Evolutionary conservation across 2,888 invertebrate genomes (phyloP).

Genomic region (Beris chalybata): DNA sequence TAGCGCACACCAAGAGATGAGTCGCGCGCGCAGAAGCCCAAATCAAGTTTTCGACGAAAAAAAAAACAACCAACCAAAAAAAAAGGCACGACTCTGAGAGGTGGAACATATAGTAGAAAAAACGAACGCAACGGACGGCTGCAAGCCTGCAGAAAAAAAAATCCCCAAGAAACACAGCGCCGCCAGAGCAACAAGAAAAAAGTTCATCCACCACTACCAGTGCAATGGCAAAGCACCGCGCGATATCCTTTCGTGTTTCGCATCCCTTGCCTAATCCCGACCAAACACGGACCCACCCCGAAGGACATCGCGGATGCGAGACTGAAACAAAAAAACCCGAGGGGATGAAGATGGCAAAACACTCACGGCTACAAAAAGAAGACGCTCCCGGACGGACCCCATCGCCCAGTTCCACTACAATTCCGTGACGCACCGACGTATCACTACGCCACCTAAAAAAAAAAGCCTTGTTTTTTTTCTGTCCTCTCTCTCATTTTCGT

Average conservation of each 20-base stretch:
- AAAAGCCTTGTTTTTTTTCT: slow-evolving; percentile 19
- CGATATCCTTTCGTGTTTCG: no score
- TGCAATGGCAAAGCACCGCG: no score
- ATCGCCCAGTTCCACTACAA: slow-evolving; percentile 16
- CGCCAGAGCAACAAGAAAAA: not conserved
- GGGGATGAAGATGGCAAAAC: no score
- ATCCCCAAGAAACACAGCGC: slow-evolving; percentile 14
- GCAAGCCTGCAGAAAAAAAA: slow-evolving; percentile 9
- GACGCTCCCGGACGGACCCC: not conserved
- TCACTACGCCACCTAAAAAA: not conserved
- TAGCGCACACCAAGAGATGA: not conserved
- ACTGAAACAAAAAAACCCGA: no score
- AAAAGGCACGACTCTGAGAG: not conserved
- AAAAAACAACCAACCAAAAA: slow-evolving; percentile 25
- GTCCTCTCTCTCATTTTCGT: slow-evolving; percentile 11
- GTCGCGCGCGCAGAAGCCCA: slow-evolving; percentile 7
- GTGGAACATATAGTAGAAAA: not conserved
- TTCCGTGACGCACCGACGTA: slow-evolving; percentile 22
- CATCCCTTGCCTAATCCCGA: no score
- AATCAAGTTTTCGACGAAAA: slow-evolving; percentile 26
- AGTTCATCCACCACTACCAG: slow-evolving; percentile 1
- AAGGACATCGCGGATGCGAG: no score
- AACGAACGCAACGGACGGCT: slow-evolving; percentile 17
- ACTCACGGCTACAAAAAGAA: no score
- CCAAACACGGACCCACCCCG: no score